Evolutionary conservation across 2,888 invertebrate species (phyloP).

Genomic region (Pyrocoelia pectoralis): DNA sequence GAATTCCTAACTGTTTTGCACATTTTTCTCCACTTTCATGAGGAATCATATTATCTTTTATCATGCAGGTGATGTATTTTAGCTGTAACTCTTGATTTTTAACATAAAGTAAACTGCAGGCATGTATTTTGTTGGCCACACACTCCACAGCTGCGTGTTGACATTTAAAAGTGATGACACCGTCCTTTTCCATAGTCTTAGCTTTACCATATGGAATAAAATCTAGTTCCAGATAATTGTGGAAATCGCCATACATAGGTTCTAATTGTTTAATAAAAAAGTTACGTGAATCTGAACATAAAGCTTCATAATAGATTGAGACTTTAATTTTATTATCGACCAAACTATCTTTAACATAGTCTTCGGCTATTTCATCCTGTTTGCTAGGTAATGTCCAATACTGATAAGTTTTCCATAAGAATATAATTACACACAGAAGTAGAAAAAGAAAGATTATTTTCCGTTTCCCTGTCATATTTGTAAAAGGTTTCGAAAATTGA

Average conservation of each 20-base stretch:
- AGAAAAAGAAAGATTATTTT: neutral
- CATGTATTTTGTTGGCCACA: slow-evolving; percentile 83
- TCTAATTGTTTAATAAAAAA: slow-evolving; percentile 79
- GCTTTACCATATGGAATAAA: slow-evolving; percentile 90
- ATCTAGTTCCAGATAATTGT: slow-evolving; percentile 71
- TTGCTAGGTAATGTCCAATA: neutral
- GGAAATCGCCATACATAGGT: slow-evolving; percentile 72
- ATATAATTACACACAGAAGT: neutral
- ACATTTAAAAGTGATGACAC: slow-evolving; percentile 71
- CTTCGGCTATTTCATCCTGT: neutral
- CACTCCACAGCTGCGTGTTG: slow-evolving; percentile 81
- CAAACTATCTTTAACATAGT: neutral
- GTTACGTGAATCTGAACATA: slow-evolving; percentile 86
- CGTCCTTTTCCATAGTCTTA: slow-evolving; percentile 63
- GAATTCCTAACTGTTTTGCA: slow-evolving; percentile 68
- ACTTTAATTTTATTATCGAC: slow-evolving; percentile 56
- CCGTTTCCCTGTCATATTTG: neutral
- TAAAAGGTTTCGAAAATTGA: neutral
- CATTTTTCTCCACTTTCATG: slow-evolving; percentile 76
- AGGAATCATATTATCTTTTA: slow-evolving; percentile 76
- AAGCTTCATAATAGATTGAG: slow-evolving; percentile 81
- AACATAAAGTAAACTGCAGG: slow-evolving; percentile 75
- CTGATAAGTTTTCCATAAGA: neutral
- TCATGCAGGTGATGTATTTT: slow-evolving; percentile 83
- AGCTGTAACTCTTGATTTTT: slow-evolving; percentile 67